A percentile compares a stretch with the other conserved stretches of the same genome.
phyloP scores from a whole-genome alignment of 2,888 invertebrate species.

The Thereva unica region DNA sequence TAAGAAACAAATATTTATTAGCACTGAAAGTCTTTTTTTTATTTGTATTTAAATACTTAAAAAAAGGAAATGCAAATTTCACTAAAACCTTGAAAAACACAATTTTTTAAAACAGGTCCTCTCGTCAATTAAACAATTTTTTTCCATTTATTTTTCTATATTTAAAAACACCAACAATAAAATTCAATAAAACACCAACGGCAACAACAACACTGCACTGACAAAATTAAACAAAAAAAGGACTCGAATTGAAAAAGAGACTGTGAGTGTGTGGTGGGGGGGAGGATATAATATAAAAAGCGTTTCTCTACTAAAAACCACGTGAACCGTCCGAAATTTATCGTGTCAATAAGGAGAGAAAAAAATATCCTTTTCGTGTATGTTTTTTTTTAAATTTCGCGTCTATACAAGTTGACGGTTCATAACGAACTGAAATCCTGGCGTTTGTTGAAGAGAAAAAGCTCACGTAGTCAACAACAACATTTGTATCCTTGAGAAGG shows the following conservation, averaged over 20 bases:
- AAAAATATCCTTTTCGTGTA: not conserved
- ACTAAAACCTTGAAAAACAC: too few species aligned
- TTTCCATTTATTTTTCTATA: too few species aligned
- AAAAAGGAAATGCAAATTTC: too few species aligned
- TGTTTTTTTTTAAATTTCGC: conserved; percentile 13
- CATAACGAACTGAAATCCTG: conserved; percentile 19
- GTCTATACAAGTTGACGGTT: conserved; percentile 31
- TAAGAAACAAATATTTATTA: too few species aligned
- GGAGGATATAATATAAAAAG: conserved; percentile 12
- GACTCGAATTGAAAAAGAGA: not conserved
- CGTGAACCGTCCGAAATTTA: conserved; percentile 33
- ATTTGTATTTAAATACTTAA: too few species aligned
- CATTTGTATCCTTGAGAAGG: not conserved
- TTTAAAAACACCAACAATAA: too few species aligned
- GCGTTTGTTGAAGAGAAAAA: conserved; percentile 6
- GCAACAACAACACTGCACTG: too few species aligned
- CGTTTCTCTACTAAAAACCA: conserved; percentile 14
- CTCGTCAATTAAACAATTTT: too few species aligned
- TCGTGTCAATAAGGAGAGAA: conserved; percentile 11
- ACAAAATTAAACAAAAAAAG: not conserved
- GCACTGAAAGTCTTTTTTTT: too few species aligned
- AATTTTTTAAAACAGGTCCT: too few species aligned
- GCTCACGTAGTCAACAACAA: not conserved
- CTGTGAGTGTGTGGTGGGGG: not conserved
- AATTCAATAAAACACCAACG: too few species aligned